Evolutionary conservation across 2,113 vertebrate species (phyloP), one percentile per base, ranked within the genome.

Genomic region (Lethenteron reissneri): DNA sequence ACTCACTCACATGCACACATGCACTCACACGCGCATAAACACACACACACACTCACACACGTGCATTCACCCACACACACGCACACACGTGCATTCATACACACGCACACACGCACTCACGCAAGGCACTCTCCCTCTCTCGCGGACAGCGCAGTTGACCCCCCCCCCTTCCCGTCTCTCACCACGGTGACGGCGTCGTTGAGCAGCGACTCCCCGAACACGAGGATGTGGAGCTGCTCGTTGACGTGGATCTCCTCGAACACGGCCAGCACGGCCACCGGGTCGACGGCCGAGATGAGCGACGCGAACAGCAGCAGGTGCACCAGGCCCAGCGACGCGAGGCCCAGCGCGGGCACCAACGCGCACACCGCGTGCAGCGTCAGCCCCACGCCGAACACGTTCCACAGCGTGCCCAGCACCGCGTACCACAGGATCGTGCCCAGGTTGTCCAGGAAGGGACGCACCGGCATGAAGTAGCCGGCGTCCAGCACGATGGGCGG

Each of bases 241-340:
- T 89, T 88, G 68, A 87, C 84, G 0, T 87, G 83, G 75, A 89
- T 89, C 80, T 88, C 84, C 74, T 89, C 83, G 8, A 87, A 87
- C 57, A 88, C 83, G 0, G 85, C 84, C 1, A 89, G 76, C 71
- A 87, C 84, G 0, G 83, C 83, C 74, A 87, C 83, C 0, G 87
- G 84, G 17, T 87, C 83, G 57, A 87, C 84, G 0, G 85, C 83
- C 0, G 84, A 82, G 0, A 87, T 88, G 74, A 88, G 78, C 57
- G 81, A 85, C 25, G 84, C 80, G 0, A 89, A 88, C 12, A 86
- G 82, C 71, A 87, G 80, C 60, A 86, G 86, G 75, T 87, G 83
- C 57, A 88, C 82, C 75, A 91, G 76, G 0, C 84, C 84, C 56
- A 87, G 71, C 1, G 87, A 83, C 56, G 80, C 79, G 72, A 87